Conservation (phyloP, 2,797 vertebrate genomes). For the Premnoplex brunnescens region DNA sequence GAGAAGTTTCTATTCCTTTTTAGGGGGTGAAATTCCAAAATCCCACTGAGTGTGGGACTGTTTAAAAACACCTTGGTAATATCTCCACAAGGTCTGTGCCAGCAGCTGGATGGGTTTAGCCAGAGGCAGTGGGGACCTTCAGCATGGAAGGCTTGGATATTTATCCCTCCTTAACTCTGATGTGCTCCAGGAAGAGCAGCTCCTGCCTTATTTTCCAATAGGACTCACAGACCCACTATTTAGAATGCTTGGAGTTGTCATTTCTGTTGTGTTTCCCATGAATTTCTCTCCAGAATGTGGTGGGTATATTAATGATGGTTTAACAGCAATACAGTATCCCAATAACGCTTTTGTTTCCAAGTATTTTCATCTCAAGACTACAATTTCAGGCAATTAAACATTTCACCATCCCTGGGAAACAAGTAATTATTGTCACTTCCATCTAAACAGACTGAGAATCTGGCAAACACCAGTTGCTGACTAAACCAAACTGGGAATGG, state of each 20-base stretch:
- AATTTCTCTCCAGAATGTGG: background rate
- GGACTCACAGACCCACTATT: background rate
- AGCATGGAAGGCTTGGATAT: background rate
- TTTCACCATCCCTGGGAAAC: slow-evolving; percentile 1
- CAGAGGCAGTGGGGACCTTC: background rate
- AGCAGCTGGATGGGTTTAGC: background rate
- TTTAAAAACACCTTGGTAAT: background rate
- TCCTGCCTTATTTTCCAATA: background rate
- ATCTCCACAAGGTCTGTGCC: background rate
- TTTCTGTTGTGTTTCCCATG: background rate
- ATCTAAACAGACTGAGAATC: background rate
- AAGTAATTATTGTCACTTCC: slow-evolving; percentile 23
- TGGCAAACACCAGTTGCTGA: background rate
- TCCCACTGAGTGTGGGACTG: background rate
- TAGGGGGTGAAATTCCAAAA: background rate
- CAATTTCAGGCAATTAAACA: slow-evolving; percentile 48
- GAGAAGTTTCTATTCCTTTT: background rate
- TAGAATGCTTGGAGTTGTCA: background rate
- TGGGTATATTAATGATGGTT: background rate
- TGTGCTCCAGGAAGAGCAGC: background rate
- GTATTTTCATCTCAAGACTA: slow-evolving; percentile 57
- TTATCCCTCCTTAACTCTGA: background rate
- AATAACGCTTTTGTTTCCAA: background rate
- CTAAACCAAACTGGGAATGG: background rate
- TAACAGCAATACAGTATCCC: background rate